These are phyloP conservation scores for Parasteatoda tepidariorum DNA, from an alignment of 1,140 invertebrate genomes.

Conservation along the genomic window DNA sequence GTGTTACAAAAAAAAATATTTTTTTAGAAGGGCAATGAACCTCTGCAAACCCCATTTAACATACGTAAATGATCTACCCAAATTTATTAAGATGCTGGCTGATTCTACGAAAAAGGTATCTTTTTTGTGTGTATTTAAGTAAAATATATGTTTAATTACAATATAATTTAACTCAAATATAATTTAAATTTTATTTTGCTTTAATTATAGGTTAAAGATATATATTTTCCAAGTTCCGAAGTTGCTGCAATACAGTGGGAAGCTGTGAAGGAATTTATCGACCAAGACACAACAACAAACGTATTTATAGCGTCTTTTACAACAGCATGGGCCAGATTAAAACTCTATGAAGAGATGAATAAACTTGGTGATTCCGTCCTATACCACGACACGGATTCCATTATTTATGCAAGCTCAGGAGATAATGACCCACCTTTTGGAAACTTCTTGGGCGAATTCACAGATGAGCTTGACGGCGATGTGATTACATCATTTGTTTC, in stretches of 20 bases:
- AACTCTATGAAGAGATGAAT: neutral
- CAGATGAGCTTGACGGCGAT: slow-evolving; percentile 19
- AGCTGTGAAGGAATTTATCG: neutral
- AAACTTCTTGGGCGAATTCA: slow-evolving; percentile 20
- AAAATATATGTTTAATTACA: too few relatives aligned
- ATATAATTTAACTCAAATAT: too few relatives aligned
- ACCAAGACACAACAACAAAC: neutral
- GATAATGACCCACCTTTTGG: slow-evolving; percentile 12
- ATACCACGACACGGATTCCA: slow-evolving; percentile 9
- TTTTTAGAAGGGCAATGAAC: neutral
- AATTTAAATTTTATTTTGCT: neutral
- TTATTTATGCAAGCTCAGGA: slow-evolving; percentile 6
- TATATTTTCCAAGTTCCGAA: neutral
- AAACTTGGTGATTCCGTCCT: slow-evolving; percentile 1
- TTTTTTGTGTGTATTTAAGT: neutral
- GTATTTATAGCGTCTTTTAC: slow-evolving; percentile 29
- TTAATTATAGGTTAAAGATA: slow-evolving; percentile 29
- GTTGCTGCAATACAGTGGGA: neutral
- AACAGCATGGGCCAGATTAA: neutral
- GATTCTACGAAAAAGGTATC: neutral
- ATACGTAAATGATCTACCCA: neutral
- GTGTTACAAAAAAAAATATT: too few relatives aligned
- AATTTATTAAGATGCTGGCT: neutral
- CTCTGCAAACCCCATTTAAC: neutral
- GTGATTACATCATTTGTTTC: slow-evolving; percentile 4